Evolutionary conservation across 1,140 invertebrate species (phyloP).

Genomic region (Cheumatopsyche charites): DNA sequence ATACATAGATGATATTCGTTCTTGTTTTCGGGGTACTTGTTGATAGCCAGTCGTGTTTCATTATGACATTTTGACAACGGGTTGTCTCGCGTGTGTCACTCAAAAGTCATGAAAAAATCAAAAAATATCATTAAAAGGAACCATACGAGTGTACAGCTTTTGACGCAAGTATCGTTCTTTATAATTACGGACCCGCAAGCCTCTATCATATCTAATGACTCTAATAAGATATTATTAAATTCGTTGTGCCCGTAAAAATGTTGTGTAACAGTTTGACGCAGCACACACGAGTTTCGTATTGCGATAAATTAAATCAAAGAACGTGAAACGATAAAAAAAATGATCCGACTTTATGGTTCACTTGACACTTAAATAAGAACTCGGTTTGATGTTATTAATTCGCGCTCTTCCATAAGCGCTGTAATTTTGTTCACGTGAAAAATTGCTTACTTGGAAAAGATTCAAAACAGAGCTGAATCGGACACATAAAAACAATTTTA

Average conservation of each 20-base stretch:
- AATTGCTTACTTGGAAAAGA: slow-evolving; percentile 2
- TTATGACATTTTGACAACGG: slow-evolving; percentile 26
- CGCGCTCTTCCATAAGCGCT: slow-evolving; percentile 3
- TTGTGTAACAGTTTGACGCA: slow-evolving; percentile 21
- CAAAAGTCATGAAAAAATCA: slow-evolving; percentile 4
- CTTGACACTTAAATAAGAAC: slow-evolving; percentile 25
- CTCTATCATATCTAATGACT: slow-evolving; percentile 27
- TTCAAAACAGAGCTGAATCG: neutral
- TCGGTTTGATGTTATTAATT: slow-evolving; percentile 14
- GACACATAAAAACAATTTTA: no score
- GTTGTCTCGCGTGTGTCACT: slow-evolving; percentile 23
- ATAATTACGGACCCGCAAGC: slow-evolving; percentile 19
- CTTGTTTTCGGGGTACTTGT: slow-evolving; percentile 6
- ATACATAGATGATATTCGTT: neutral
- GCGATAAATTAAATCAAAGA: slow-evolving; percentile 6
- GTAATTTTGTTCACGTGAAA: slow-evolving; percentile 19
- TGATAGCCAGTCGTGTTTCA: slow-evolving; percentile 6
- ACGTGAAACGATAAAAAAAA: neutral
- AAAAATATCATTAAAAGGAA: neutral
- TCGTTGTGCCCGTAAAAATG: slow-evolving; percentile 22
- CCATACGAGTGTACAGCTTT: neutral
- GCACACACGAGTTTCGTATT: neutral
- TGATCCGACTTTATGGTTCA: neutral
- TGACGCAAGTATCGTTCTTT: slow-evolving; percentile 18
- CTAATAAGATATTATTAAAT: slow-evolving; percentile 27